Base-by-base conservation (phyloP, 2,888 invertebrate genomes). In the Scrobipalpa costella region DNA sequence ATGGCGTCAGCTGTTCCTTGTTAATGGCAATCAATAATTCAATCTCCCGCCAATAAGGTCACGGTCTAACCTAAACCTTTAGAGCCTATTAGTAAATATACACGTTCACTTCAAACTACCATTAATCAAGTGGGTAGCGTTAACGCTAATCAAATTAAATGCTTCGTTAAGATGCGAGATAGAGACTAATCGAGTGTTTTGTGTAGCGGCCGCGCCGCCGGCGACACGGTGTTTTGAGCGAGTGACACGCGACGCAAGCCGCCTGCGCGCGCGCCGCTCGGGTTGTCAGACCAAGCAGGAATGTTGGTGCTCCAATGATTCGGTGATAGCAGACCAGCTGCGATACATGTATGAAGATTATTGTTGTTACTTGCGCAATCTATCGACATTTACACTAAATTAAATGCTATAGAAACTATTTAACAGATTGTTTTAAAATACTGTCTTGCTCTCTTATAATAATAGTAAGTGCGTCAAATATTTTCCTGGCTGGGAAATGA, bases 131-230 rank as follows among this genome's bases (percentile, higher is more conserved):
- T 73, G 68, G 72, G 68, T 73, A 70, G 70, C 71, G 68, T 71
- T 73, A 73, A 75, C 71, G 74, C 71, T 79, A 78, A 82, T 84
- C 80, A 79, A 83, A 83, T 83, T 80, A 80, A 82, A 81, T 74
- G 81, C 75, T 81, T 80, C 79, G 80, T 81, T 81, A 79, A 79
- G 78, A 78, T 79, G 69, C 64, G 61, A 75, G 76, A 77, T 79
- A 78, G 74, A 72, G 66, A 70, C 65, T 70, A 69, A 69, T 73
- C 69, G 66, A 64, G 64, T 61, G 64, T 65, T 62, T 63, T 63
- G 61, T 40, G 50, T 63, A 59, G 52, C 67, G 70, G 68, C 68
- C 67, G 72, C 67, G 44, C 60, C 65, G 61, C 49, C 57, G 63
- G 66, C 65, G 63, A 66, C 62, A 60, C 66, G n/a, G n/a, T 72